Evolutionary conservation across 1,140 invertebrate genomes (phyloP), one percentile per base, ranked within the genome.

Genomic region (Zaprionus lachaisei): DNA sequence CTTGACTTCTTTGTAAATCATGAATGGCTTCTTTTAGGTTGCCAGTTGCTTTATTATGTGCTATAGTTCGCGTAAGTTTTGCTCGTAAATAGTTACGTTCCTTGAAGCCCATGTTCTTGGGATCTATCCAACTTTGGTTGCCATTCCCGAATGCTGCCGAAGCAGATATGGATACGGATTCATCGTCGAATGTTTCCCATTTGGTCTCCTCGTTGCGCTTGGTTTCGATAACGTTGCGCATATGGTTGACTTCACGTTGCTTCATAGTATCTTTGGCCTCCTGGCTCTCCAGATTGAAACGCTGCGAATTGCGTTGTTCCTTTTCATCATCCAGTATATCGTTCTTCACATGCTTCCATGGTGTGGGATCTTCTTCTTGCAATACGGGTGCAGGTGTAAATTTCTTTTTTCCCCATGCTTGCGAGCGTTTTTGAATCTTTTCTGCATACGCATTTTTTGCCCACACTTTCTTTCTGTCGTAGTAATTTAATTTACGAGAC

Each of bases 301-400:
- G 64, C 0, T 37, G 20, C 3, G 66, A 49, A 2, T 37, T 68
- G 7, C 34, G 72, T 6, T 37, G 14, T 15, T 80, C 79, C 14
- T 57, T 54, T 2, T 83, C 80, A 31, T 80, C 82, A 7, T 72
- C 68, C 2, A 85, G 26, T 4, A 90, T 85, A 14, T 85, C 79
- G 22, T 75, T 80, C 34, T 69, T 90, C 11, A 90, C 77, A 55
- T 82, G 82, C 3, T 80, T 51, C 85, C 85, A 90, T 0, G 82
- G 79, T 9, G 61, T 66, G 2, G 85, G 49, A 2, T 56, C 57
- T 37, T 84, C 51, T 0, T 67, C 66, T 34, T 34, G 9, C 31
- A 72, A 34, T 6, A 64, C 77, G 5, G 17, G 44, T 4, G 51
- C 72, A 4, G 17, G 51, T 20, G 38, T 77, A n/a, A 90, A 89